Conservation (phyloP, 2,888 invertebrate species). For the Saturnia pavonia region DNA sequence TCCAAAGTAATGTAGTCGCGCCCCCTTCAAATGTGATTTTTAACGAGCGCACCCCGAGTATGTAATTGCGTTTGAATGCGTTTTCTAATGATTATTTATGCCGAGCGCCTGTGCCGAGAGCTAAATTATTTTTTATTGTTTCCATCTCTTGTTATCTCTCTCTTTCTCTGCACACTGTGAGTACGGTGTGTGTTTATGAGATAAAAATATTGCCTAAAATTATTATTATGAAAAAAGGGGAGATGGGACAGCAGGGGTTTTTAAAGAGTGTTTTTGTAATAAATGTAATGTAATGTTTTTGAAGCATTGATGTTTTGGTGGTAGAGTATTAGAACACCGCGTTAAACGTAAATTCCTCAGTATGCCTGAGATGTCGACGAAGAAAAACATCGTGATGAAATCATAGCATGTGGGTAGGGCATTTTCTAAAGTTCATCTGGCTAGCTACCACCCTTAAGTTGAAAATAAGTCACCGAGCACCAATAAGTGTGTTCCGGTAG, state of each 20-base stretch:
- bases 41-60: slow-evolving; percentile 66
- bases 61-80: slow-evolving; percentile 70
- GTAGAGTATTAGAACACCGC: too few relatives aligned
- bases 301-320: too few relatives aligned
- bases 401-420: too few relatives aligned
- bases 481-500: too few relatives aligned
- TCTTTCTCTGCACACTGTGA: slow-evolving; percentile 19
- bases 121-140: slow-evolving; percentile 71
- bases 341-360: too few relatives aligned
- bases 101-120: slow-evolving; percentile 34
- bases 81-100: slow-evolving; percentile 70
- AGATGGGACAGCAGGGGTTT: neutral
- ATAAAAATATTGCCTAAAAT: slow-evolving; percentile 27
- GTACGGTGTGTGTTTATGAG: slow-evolving; percentile 9
- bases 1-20: neutral
- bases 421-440: too few relatives aligned
- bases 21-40: slow-evolving; percentile 62
- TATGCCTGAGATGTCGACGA: too few relatives aligned
- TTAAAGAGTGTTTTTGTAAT: neutral
- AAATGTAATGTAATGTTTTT: neutral
- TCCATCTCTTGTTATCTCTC: slow-evolving; percentile 39
- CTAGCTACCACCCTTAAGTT: too few relatives aligned
- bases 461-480: too few relatives aligned
- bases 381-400: too few relatives aligned
- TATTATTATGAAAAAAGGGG: slow-evolving; percentile 3